Evolutionary conservation across 2,888 invertebrate genomes (phyloP).

Genomic region (Drosophila helvetica): DNA sequence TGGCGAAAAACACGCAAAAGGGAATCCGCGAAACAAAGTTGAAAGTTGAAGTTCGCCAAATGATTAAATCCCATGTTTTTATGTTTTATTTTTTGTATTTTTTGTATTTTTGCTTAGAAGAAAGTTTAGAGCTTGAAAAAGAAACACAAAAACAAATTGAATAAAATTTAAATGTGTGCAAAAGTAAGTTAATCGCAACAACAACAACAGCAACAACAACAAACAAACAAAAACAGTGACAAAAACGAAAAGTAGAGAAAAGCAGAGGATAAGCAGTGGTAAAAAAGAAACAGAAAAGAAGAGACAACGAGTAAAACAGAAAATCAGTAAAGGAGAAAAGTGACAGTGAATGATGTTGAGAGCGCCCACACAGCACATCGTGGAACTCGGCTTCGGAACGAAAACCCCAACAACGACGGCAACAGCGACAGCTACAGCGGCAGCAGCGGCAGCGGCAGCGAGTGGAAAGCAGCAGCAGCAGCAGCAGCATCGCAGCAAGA

Average conservation of each 20-base stretch:
- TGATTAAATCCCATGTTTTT: conserved; percentile 16
- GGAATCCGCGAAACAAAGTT: conserved; percentile 30
- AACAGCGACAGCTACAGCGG: conserved; percentile 41
- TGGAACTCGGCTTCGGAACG: conserved; percentile 83
- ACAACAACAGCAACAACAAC: conserved; percentile 33
- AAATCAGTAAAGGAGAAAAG: conserved; percentile 52
- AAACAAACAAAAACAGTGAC: conserved; percentile 33
- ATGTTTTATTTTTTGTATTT: no score
- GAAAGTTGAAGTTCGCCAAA: conserved; percentile 45
- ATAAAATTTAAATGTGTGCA: conserved; percentile 49
- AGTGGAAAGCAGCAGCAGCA: conserved; percentile 27
- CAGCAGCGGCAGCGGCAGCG: conserved; percentile 28
- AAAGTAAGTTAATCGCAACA: conserved; percentile 36
- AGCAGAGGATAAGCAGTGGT: neutral
- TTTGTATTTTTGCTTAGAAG: conserved; percentile 18
- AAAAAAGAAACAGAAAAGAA: no score
- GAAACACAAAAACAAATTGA: conserved; percentile 43
- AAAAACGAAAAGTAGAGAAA: conserved; percentile 13
- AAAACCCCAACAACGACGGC: conserved; percentile 57
- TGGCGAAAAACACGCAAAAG: conserved; percentile 13
- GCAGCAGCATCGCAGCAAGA: conserved; percentile 52
- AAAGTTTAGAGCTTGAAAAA: conserved; percentile 31
- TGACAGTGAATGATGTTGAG: conserved; percentile 84
- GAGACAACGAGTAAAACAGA: neutral
- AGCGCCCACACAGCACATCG: conserved; percentile 84